Evolutionary conservation across 2,888 invertebrate genomes (phyloP), one percentile per base, ranked within the genome.

Genomic region (Ecdyonurus torrentis): DNA sequence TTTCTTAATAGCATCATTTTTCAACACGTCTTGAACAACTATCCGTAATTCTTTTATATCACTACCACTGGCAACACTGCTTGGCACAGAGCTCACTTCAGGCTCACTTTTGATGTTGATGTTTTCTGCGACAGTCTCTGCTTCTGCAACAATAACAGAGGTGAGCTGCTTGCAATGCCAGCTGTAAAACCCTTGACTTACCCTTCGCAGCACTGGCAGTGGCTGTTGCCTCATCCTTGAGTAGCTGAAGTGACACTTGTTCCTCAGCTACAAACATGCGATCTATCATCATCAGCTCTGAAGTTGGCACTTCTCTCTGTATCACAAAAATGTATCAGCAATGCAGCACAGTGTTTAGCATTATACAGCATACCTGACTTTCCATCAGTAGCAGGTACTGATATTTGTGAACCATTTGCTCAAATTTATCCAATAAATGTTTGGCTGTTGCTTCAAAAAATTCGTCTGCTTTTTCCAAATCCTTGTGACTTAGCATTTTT

Each of bases 281-380:
- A 69, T 88, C 85, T 65, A 90, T 78, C 84, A 89, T 86, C 76
- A 89, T 84, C 64, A 84, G 73, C 73, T 90, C 90, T 1, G 88
- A 85, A 1, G 88, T 86, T 67, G 84, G 82, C 63, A 85, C 84
- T 69, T 81, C 81, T 61, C 85, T 78, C 89, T 89, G 74, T 15
- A 75, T 72, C 68, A 66, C 59, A 64, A 64, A 66, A 68, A 64
- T 23, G 1, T 50, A 59, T 2, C 18, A n/a, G 20, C n/a, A 59
- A 22, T 58, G 25, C 18, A 50, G 18, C 52, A 59, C 23, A 65
- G 59, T 58, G 58, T 60, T 62, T 61, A 20, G 25, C 20, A 55
- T 2, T 52, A 52, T 23, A 59, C 20, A 10, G 70, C 79, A 77
- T 75, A 89, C 89, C 84, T 85, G 86, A 71, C 88, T 87, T 70